These are phyloP conservation scores for Orientallactaga sibirica DNA, from an alignment of 2,797 vertebrate genomes.

Conservation along the genomic window DNA sequence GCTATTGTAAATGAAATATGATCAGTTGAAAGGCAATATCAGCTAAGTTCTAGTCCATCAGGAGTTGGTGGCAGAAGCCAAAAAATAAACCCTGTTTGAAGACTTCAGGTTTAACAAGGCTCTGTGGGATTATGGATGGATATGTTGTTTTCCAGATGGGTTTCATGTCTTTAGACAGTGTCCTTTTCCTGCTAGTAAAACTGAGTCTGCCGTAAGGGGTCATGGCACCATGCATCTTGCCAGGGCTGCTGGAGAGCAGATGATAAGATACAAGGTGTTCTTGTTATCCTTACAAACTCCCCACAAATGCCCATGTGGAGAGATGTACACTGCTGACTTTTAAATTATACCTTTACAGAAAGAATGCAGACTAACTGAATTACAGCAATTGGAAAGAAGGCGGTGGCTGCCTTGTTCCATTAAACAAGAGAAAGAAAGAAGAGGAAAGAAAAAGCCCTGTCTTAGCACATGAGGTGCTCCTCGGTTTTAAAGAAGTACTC, in stretches of 20 bases:
- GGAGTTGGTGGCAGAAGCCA: background rate
- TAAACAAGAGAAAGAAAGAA: background rate
- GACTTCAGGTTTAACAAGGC: background rate
- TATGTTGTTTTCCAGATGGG: background rate
- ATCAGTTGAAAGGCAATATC: background rate
- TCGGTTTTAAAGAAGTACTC: constrained; percentile 56
- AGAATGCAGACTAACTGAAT: constrained; percentile 21
- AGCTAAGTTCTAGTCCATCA: background rate
- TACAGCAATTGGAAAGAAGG: constrained; percentile 41
- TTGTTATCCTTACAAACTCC: constrained; percentile 35
- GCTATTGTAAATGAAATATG: background rate
- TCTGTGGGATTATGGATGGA: background rate
- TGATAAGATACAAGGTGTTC: background rate
- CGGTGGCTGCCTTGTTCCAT: constrained; percentile 55
- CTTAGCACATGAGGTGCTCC: constrained; percentile 18
- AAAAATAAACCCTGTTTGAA: constrained; percentile 9
- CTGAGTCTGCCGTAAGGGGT: background rate
- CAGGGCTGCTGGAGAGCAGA: background rate
- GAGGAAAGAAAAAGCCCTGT: background rate
- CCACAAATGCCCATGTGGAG: background rate
- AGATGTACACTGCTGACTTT: constrained; percentile 48
- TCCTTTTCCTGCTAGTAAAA: background rate
- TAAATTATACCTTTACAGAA: constrained; percentile 62
- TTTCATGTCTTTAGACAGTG: background rate
- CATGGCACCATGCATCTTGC: background rate